Conservation (phyloP, 2,888 invertebrate genomes). For the Noctua janthina region DNA sequence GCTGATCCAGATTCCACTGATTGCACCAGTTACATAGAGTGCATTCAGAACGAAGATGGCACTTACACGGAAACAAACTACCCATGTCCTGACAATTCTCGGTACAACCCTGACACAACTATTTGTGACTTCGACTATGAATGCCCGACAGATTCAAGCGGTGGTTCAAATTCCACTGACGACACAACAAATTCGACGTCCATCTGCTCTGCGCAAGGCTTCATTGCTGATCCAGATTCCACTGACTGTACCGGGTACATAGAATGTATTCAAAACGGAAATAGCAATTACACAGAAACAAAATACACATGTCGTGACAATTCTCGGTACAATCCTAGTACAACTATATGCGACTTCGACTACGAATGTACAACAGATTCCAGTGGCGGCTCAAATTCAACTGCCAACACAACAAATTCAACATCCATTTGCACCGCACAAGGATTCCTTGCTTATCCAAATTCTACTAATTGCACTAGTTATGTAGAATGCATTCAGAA, state of each 20-base stretch:
- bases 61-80: conserved; percentile 33
- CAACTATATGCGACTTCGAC: conserved; percentile 59
- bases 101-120: conserved; percentile 52
- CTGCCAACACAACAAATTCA: conserved; percentile 15
- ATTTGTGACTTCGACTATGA: conserved; percentile 54
- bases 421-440: conserved; percentile 32
- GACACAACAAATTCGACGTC: conserved; percentile 16
- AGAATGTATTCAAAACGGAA: conserved; percentile 41
- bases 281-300: conserved; percentile 30
- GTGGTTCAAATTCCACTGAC: conserved; percentile 8
- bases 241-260: conserved; percentile 39
- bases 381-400: conserved; percentile 18
- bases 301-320: conserved; percentile 40
- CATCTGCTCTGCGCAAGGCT: conserved; percentile 38
- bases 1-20: conserved; percentile 30
- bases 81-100: conserved; percentile 43
- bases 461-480: conserved; percentile 41
- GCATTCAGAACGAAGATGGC: conserved; percentile 36
- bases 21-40: conserved; percentile 48
- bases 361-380: conserved; percentile 39
- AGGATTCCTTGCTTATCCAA: conserved; percentile 41
- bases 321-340: conserved; percentile 49
- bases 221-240: conserved; percentile 30
- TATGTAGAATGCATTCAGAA: conserved; percentile 52
- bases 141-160: conserved; percentile 27